These are phyloP conservation scores for Penelope pileata DNA, from an alignment of 2,113 vertebrate genomes.

Conservation along the genomic window DNA sequence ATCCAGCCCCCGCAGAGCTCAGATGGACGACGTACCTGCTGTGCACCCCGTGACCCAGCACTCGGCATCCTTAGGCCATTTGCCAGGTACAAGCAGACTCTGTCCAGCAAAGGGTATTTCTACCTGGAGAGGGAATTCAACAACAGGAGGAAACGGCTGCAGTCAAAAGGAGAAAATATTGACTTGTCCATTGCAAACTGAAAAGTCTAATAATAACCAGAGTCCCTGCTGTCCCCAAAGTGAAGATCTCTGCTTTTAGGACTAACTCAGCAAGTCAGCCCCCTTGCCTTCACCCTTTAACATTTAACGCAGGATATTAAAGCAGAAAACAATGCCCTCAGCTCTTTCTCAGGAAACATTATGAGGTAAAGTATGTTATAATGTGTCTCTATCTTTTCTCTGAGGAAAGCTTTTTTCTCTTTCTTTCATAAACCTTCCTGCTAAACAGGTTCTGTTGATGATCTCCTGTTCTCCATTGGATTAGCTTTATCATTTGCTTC, in stretches of 20 bases:
- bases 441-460: neutral
- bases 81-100: neutral
- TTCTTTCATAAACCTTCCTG: slow-evolving; percentile 37
- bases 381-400: slow-evolving; percentile 45
- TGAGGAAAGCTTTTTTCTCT: slow-evolving; percentile 7
- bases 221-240: neutral
- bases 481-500: neutral
- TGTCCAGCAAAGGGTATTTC: neutral
- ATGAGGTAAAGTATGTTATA: slow-evolving; percentile 20
- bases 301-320: slow-evolving; percentile 62
- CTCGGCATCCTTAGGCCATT: neutral
- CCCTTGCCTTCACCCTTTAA: slow-evolving; percentile 44
- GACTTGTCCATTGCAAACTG: neutral
- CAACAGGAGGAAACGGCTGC: neutral
- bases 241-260: neutral
- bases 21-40: neutral
- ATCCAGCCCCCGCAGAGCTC: neutral
- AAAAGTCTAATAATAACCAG: slow-evolving; percentile 35
- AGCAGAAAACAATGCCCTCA: slow-evolving; percentile 46
- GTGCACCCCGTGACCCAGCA: neutral
- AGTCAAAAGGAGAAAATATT: slow-evolving; percentile 11
- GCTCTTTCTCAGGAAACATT: slow-evolving; percentile 43
- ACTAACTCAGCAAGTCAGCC: slow-evolving; percentile 27
- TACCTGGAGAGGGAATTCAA: neutral
- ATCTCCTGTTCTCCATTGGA: neutral